Evolutionary conservation across 2,888 invertebrate species (phyloP), one percentile per base, ranked within the genome.

Genomic region (Drosophila kanekoi): DNA sequence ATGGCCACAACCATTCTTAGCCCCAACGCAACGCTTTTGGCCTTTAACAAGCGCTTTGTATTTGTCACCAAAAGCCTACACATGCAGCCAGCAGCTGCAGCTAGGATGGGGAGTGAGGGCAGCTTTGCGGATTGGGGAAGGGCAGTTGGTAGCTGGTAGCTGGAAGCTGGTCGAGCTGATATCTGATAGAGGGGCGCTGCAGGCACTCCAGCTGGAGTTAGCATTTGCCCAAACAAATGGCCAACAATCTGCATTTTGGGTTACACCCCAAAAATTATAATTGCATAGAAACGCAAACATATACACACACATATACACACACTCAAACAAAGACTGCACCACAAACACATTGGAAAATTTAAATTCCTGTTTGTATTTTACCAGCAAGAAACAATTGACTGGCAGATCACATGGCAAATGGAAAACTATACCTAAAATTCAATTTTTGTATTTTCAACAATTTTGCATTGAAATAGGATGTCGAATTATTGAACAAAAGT

Each of bases 221-320:
- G 78, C 83, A 77, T 63, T 77, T 59, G 52, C 65, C 56, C 57
- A 71, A 80, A 78, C 84, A 80, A 84, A 84, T 81, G 74, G 77
- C 82, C 72, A 76, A 66, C 85, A 81, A 85, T 80, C 85, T 85
- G 83, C 83, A 85, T 79, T 81, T 81, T 66, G 53, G 69, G 75
- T 35, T 64, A 62, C 72, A 72, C 67, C 74, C 74, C 72, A 66
- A 79, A 79, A 82, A 81, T 82, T 85, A 81, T 82, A 83, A 83
- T 85, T 81, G 68, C 79, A 72, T 58, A 77, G 75, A 72, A 70
- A 65, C 57, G 63, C 70, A 70, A 51, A 51, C 64, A 61, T 16
- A 49, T 35, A 51, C 20, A 41, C 44, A 40, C 28, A 51, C 35
- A 40, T 13, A 38, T 20, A 40, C 40, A 52, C 23, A 40, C 51